Evolutionary conservation across 2,888 invertebrate genomes (phyloP), one percentile per base, ranked within the genome.

Genomic region (Campoplex nolae): DNA sequence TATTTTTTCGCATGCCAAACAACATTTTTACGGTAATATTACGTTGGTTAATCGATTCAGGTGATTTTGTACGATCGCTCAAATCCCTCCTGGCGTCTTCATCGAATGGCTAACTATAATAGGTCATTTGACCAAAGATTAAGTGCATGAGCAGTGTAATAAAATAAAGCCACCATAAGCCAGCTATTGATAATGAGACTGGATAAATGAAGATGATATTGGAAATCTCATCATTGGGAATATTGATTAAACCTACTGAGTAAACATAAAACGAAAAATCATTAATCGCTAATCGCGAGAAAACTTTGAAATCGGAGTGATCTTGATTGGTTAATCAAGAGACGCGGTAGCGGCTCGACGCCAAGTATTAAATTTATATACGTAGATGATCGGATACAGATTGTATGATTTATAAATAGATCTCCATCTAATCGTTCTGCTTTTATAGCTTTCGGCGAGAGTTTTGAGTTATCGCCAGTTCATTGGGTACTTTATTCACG

Each of bases 401-500:
- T 75, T 58, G 74, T 13, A 77, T 38, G 77, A 73, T 80, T 71
- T 18, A 28, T 80, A 48, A 45, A 56, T 45, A 79, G 18, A 54
- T 48, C 11, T 18, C 8, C 51, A 18, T 51, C 42, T 38, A 70
- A 78, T 83, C 48, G 83, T 56, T 56, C 23, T 3, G 4, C 51
- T 32, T 67, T 77, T 54, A 65, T 68, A 35, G 51, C 54, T 67
- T 80, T 38, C 3, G 28, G 56, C 23, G 3, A 54, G 67, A 68
- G 71, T 71, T 58, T 35, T 71, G 35, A 51, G 23, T 71, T 35
- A 65, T 74, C 74, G 28, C 54, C 38, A 62, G 51, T 16, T 74
- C 73, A 65, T 81, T 62, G 54, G n/a, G 42, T 67, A 38, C 56
- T 81, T 81, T 81, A 54, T 81, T 51, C 23, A 32, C 74, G 13